Evolutionary conservation across 2,113 vertebrate species (phyloP).

Genomic region (western clawed frog (Xenopus tropicalis)): DNA sequence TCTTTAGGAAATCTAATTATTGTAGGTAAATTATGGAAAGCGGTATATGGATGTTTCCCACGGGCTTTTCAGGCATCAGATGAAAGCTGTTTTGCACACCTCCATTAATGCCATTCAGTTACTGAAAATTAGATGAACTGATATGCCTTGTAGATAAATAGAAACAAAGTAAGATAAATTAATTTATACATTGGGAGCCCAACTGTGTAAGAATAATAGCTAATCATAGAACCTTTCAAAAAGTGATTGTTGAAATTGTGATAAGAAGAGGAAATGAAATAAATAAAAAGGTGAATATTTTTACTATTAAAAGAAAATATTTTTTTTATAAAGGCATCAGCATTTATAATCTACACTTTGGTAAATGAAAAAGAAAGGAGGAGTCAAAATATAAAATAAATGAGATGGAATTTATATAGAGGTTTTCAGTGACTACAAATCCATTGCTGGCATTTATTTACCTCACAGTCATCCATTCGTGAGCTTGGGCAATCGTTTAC

Average conservation of each 20-base stretch:
- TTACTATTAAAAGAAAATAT: neutral
- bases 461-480: too few species aligned
- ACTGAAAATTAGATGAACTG: conserved; percentile 35
- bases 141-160: conserved; percentile 42
- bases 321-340: neutral
- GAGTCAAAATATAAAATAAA: too few species aligned
- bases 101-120: conserved; percentile 15
- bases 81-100: conserved; percentile 36
- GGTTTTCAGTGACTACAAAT: too few species aligned
- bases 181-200: conserved; percentile 26
- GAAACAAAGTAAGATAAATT: conserved; percentile 35
- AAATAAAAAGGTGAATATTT: neutral
- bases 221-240: conserved; percentile 11
- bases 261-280: neutral
- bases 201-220: conserved; percentile 20
- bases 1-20: conserved; percentile 30
- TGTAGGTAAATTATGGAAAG: conserved; percentile 11
- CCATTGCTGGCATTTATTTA: too few species aligned
- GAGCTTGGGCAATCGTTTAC: too few species aligned
- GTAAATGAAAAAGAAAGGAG: neutral
- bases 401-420: too few species aligned
- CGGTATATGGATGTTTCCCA: conserved; percentile 15
- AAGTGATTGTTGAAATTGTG: conserved; percentile 9
- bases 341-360: neutral
- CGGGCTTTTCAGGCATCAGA: conserved; percentile 27